Conservation (phyloP, 2,888 invertebrate genomes). For the Folsomia candida region DNA sequence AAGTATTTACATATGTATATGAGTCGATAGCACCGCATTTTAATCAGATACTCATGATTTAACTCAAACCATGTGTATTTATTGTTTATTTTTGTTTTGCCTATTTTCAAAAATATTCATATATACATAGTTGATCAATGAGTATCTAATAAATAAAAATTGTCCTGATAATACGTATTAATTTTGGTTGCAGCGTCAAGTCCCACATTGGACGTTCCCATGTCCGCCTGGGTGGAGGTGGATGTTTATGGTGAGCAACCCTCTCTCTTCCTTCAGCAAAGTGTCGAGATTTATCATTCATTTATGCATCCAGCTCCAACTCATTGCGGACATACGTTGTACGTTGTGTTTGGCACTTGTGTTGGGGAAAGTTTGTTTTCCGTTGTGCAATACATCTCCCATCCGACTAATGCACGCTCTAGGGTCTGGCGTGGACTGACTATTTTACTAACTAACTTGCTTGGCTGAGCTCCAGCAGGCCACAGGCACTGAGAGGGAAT, state of each 20-base stretch:
- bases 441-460: background rate
- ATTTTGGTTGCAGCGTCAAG: too few species aligned
- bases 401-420: background rate
- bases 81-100: too few species aligned
- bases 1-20: too few species aligned
- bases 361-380: background rate
- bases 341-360: background rate
- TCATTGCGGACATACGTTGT: background rate
- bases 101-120: too few species aligned
- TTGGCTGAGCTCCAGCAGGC: background rate
- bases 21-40: too few species aligned
- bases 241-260: conserved; percentile 70
- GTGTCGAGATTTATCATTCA: background rate
- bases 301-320: background rate
- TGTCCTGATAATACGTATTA: too few species aligned
- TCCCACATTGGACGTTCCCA: conserved; percentile 61
- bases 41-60: too few species aligned
- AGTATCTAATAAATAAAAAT: too few species aligned
- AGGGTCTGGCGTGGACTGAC: background rate
- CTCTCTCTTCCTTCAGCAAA: background rate
- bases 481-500: background rate
- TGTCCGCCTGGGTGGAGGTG: conserved; percentile 59
- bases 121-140: too few species aligned
- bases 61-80: too few species aligned
- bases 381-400: background rate